Conservation (phyloP, 1,140 invertebrate species). For the Drusus annulatus region DNA sequence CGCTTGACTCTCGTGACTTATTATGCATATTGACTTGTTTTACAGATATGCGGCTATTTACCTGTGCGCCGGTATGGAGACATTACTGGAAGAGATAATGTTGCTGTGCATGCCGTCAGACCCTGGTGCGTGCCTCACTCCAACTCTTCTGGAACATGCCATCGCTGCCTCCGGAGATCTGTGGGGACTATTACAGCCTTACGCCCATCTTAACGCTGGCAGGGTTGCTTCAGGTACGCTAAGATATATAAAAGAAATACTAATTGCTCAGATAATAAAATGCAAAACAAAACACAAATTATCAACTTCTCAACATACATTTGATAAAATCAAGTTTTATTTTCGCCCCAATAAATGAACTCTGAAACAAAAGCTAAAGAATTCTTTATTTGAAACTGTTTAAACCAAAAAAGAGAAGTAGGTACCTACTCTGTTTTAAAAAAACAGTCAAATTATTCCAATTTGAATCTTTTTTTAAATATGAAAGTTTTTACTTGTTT, state of each 20-base stretch:
- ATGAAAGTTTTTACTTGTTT: no score
- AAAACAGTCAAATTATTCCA: no score
- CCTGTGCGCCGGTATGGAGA: conserved; percentile 90
- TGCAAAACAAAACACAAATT: neutral
- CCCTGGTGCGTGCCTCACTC: conserved; percentile 78
- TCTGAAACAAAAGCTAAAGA: no score
- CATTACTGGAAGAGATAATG: conserved; percentile 88
- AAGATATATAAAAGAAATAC: neutral
- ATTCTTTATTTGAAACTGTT: no score
- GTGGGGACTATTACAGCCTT: conserved; percentile 91
- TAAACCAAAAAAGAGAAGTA: no score
- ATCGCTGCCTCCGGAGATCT: conserved; percentile 90
- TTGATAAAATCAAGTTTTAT: no score
- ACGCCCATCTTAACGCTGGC: conserved; percentile 90
- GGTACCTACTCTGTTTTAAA: no score
- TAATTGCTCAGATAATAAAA: neutral
- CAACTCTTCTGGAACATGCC: conserved; percentile 84
- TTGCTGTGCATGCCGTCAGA: conserved; percentile 82
- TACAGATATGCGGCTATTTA: conserved; percentile 88
- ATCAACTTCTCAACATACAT: neutral
- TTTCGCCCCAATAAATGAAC: no score
- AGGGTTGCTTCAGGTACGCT: conserved; percentile 83
- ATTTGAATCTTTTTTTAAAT: no score
- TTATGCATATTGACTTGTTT: neutral
- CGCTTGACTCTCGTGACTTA: no score